These are phyloP conservation scores for Neotoxoptera formosana DNA, from an alignment of 1,140 invertebrate species.

Conservation along the genomic window DNA sequence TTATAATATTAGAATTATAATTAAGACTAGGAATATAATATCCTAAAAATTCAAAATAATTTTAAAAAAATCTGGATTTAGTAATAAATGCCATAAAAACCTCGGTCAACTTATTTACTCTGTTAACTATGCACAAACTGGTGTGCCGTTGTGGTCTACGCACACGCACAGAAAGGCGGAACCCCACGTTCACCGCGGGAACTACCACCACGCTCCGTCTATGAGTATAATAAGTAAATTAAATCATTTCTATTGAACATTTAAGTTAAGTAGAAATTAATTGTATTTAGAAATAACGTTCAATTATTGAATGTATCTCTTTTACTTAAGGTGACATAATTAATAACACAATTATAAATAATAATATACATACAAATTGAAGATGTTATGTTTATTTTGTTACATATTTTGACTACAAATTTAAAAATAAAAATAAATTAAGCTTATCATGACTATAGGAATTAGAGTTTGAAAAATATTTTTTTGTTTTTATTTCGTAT, in stretches of 20 bases:
- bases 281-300: background rate
- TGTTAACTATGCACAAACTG: too few species aligned
- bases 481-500: background rate
- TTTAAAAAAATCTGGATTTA: too few species aligned
- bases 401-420: background rate
- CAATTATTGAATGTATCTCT: background rate
- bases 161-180: too few species aligned
- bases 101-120: too few species aligned
- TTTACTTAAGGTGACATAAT: background rate
- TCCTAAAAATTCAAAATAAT: too few species aligned
- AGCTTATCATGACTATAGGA: background rate
- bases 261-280: background rate
- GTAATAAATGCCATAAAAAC: too few species aligned
- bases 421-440: background rate
- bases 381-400: background rate
- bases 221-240: background rate
- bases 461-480: background rate
- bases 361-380: background rate
- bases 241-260: background rate
- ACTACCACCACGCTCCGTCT: too few species aligned
- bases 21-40: too few species aligned
- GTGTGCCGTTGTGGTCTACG: too few species aligned
- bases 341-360: background rate
- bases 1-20: too few species aligned
- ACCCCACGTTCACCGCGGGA: too few species aligned